Evolutionary conservation across 2,113 vertebrate species (phyloP).

Genomic region (Engraulis encrasicolus): DNA sequence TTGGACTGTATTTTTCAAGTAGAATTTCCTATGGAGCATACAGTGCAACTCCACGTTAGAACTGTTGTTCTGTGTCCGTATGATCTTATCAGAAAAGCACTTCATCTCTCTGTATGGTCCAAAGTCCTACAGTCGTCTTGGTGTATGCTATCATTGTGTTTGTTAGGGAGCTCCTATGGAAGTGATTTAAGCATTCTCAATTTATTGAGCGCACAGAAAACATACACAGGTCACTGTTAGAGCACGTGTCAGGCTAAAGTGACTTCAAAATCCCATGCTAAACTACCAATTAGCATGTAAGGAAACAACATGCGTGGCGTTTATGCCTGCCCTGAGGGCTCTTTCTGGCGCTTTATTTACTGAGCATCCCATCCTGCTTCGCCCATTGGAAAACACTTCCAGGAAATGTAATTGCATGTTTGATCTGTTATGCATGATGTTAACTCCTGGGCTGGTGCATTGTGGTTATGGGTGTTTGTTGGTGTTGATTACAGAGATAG

Average conservation of each 20-base stretch:
- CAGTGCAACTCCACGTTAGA: background rate
- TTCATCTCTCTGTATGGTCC: no score
- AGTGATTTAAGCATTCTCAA: background rate
- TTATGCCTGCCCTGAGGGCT: slow-evolving; percentile 2
- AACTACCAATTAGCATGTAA: slow-evolving; percentile 13
- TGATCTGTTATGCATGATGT: slow-evolving; percentile 10
- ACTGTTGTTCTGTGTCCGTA: background rate
- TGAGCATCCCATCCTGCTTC: background rate
- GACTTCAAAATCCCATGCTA: background rate
- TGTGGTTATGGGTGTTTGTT: slow-evolving; percentile 8
- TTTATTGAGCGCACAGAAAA: background rate
- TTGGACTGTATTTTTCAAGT: no score
- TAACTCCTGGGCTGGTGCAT: background rate
- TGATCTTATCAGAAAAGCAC: slow-evolving; percentile 6
- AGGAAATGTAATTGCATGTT: slow-evolving; percentile 10
- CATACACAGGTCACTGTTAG: background rate
- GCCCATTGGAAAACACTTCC: background rate
- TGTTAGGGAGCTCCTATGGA: background rate
- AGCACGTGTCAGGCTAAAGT: background rate
- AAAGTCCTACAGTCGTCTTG: no score
- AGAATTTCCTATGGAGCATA: background rate
- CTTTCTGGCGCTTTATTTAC: slow-evolving; percentile 1
- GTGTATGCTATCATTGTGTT: background rate
- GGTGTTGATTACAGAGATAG: slow-evolving; percentile 14
- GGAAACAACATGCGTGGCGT: background rate